Evolutionary conservation across 2,888 invertebrate species (phyloP).

Genomic region (Anthrax anthrax): DNA sequence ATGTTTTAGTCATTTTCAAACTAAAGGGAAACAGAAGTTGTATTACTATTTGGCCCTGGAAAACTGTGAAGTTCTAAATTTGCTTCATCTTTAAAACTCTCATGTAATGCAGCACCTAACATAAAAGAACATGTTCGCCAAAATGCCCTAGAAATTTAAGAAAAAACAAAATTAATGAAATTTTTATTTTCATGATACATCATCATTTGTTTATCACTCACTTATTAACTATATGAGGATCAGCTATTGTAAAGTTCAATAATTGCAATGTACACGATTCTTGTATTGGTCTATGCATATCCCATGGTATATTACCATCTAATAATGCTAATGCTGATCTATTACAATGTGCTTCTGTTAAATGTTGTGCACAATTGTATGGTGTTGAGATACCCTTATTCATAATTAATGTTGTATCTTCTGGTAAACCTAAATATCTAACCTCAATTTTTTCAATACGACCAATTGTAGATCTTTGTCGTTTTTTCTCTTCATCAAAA

Average conservation of each 20-base stretch:
- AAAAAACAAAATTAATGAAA: background rate
- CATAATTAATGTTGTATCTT: constrained; percentile 67
- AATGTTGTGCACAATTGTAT: constrained; percentile 77
- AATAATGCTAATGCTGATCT: constrained; percentile 67
- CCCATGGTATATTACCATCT: constrained; percentile 69
- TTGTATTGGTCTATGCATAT: constrained; percentile 77
- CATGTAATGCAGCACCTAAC: constrained; percentile 63
- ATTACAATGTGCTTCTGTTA: constrained; percentile 54
- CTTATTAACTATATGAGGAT: constrained; percentile 32
- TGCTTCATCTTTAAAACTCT: constrained; percentile 65
- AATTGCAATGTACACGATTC: constrained; percentile 47
- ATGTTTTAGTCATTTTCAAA: no score
- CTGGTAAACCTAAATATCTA: constrained; percentile 57
- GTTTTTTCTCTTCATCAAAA: constrained; percentile 61
- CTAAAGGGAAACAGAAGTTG: background rate
- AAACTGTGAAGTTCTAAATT: constrained; percentile 76
- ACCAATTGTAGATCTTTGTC: constrained; percentile 59
- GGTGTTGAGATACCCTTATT: constrained; percentile 88
- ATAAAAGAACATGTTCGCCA: constrained; percentile 89
- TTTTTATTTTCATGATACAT: background rate
- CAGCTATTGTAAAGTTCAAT: constrained; percentile 35
- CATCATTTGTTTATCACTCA: constrained; percentile 10
- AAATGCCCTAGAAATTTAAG: constrained; percentile 46
- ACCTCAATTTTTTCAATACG: constrained; percentile 87
- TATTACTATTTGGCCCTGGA: constrained; percentile 69